Base-by-base conservation (phyloP, 1,140 invertebrate genomes). In the Bursaphelenchus mucronatus region DNA sequence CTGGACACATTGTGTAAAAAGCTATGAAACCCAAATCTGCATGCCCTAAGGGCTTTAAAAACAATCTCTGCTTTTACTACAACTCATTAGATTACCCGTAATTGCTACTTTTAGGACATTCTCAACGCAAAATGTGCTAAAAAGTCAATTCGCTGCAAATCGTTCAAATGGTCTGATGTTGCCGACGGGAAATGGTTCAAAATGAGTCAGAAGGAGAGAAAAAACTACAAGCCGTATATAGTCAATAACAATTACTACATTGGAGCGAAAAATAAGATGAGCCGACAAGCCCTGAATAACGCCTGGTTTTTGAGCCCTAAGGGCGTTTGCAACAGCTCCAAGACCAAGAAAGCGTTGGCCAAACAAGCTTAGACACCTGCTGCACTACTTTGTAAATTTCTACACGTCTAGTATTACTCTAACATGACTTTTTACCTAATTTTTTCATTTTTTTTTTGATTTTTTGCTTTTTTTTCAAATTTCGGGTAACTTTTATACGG, bases 151-250 rank as follows among this genome's bases (percentile, higher is more conserved):
- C 30, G 71, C 9, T 77, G 76, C 57, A 67, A 69, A 8, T 66
- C 62, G n/a, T 77, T 77, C 47, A 57, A 67, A n/a, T 76, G 69
- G 68, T 40, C 63, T 8, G 74, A 78, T 17, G 50, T 77, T 11
- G 73, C 76, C 5, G 76, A 77, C 53, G 76, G 76, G 3, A 71
- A 74, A 47, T 77, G 76, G 76, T 74, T 76, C 50, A 79, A 77
- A 56, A 52, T 79, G 63, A 72, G 71, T 40, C 68, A 78, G 15
- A 39, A 39, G 40, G 74, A 76, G 46, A 56, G 76, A 11, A 55
- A 61, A 43, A 54, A 49, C 10, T 40, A 55, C 11, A 50, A 50
- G 8, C 76, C 76, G 9, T 67, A 51, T 13, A 74, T 77, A 19
- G 71, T 77, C 8, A 77, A 77, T 19, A 77, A 77, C 45, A 77